Evolutionary conservation across 2,888 invertebrate genomes (phyloP), one percentile per base, ranked within the genome.

Genomic region (Dasypolia templi): DNA sequence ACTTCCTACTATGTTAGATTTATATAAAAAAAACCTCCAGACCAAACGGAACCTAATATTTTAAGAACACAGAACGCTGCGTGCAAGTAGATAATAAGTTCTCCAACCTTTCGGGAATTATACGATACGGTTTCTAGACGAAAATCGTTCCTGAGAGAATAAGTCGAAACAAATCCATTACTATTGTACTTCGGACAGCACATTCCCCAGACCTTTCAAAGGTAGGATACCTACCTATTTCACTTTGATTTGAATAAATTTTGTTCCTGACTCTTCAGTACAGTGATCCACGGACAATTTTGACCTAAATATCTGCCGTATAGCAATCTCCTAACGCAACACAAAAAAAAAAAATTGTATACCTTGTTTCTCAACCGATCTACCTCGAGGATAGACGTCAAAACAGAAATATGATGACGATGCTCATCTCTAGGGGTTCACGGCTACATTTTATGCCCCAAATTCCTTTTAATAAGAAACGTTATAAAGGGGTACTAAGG

Each of bases 351-450:
- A 61, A 26, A 12, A 5, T 42, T 26, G 3, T 14, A 72, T 80
- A 81, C 71, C 82, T 81, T 56, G 39, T 59, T 65, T 84, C 69
- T 76, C 80, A 78, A 58, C 74, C 72, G 77, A 78, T 81, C 69
- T 82, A 79, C 81, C 81, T 82, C 61, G 78, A 78, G 80, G 81
- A 86, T 81, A 77, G 74, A 81, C 88, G 88, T 91, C 92, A 91
- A 89, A 91, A 90, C 87, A 88, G 85, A 92, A 92, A 93, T 92
- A 93, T 92, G 90, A 91, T 89, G 89, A 91, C 91, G 90, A 86
- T 87, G 84, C 89, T 86, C 79, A 89, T 90, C 92, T 89, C 89
- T 65, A n/a, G 90, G 87, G 91, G 77, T 83, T 87, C 81, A 78
- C 56, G 67, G 73, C 55, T 69, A 82, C 75, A 81, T 85, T 86